A percentile compares a stretch with the other conserved stretches of the same genome.
phyloP scores from a whole-genome alignment of 2,113 vertebrate genomes.

The Elgaria multicarinata region DNA sequence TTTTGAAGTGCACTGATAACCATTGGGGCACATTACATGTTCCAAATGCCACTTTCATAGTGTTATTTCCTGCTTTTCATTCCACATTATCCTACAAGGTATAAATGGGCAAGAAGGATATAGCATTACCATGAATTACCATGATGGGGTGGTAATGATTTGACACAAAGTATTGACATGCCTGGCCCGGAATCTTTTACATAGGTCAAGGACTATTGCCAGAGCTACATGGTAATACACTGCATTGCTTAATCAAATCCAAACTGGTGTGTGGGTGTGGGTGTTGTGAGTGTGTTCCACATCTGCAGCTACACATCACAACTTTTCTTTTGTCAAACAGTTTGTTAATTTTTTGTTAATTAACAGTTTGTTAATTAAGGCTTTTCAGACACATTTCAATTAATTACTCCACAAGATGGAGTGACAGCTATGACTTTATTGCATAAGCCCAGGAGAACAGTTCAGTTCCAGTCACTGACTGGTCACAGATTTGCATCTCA shows the following conservation, averaged over 20 bases:
- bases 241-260: background rate
- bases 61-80: no score
- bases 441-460: background rate
- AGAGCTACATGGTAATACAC: no score
- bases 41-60: no score
- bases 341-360: background rate
- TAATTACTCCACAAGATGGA: accelerated
- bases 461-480: conserved; percentile 27
- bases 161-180: no score
- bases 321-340: background rate
- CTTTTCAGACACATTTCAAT: background rate
- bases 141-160: no score
- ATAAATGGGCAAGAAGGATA: no score
- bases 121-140: no score
- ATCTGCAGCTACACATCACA: background rate
- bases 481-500: background rate
- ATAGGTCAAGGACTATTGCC: background rate
- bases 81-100: no score
- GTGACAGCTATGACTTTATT: conserved; percentile 4
- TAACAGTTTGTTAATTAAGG: background rate
- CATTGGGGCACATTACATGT: no score
- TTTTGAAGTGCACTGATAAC: no score
- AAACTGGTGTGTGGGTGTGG: background rate
- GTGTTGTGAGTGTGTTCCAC: background rate
- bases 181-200: background rate